phyloP scores from a whole-genome alignment of 2,888 invertebrate species.

The Netelia virgata region DNA sequence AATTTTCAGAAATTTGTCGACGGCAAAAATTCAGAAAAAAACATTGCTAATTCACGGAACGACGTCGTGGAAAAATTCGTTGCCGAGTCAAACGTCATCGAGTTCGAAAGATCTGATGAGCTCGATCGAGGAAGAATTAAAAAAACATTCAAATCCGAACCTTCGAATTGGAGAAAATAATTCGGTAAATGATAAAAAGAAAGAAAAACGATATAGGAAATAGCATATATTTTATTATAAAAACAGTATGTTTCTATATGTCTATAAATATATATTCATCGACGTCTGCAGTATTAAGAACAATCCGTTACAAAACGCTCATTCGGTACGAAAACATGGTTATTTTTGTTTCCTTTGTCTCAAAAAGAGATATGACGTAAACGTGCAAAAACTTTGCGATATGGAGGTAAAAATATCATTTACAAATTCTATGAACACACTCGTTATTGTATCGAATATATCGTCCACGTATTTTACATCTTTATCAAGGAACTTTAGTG shows the following conservation, averaged over 20 bases:
- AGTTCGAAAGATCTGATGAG: constrained; percentile 23
- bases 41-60: constrained; percentile 63
- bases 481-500: constrained; percentile 50
- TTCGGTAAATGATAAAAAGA: neutral
- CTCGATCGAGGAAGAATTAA: constrained; percentile 39
- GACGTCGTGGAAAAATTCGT: constrained; percentile 70
- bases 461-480: neutral
- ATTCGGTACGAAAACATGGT: constrained; percentile 50
- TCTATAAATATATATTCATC: constrained; percentile 19
- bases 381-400: neutral
- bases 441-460: neutral
- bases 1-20: constrained; percentile 71
- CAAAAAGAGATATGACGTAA: neutral
- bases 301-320: constrained; percentile 28
- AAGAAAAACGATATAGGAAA: neutral
- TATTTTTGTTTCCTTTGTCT: neutral
- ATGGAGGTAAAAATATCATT: constrained; percentile 17
- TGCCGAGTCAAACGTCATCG: constrained; percentile 69
- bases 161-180: neutral
- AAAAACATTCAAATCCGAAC: constrained; percentile 28
- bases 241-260: constrained; percentile 29
- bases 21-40: constrained; percentile 70
- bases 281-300: constrained; percentile 11
- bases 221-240: constrained; percentile 1
- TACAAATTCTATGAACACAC: constrained; percentile 18